A percentile compares a stretch with the other conserved stretches of the same genome.
phyloP scores from a whole-genome alignment of 2,888 invertebrate species.

The Alcis repandata region DNA sequence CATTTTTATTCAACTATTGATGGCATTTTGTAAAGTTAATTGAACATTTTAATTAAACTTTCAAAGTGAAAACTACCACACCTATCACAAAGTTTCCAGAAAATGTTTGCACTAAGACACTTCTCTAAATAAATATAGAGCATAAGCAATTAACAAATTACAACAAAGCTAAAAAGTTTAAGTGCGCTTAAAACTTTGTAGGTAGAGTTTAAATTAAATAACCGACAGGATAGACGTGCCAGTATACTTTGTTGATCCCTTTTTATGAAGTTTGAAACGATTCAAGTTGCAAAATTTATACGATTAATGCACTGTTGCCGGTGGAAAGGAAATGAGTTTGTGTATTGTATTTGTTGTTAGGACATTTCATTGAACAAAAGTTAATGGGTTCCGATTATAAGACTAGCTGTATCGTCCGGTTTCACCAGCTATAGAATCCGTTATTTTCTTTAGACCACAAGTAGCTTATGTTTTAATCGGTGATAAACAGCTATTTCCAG shows the following conservation, averaged over 20 bases:
- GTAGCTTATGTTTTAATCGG: no score
- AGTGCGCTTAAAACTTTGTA: neutral
- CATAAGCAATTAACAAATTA: neutral
- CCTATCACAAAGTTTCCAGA: no score
- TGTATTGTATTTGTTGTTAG: neutral
- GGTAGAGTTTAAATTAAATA: conserved; percentile 1
- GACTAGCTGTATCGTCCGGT: no score
- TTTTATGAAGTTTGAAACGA: conserved; percentile 43
- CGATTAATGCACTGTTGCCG: neutral
- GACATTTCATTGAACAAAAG: neutral
- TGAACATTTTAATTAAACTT: no score
- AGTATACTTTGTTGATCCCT: conserved; percentile 5
- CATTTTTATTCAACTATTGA: no score
- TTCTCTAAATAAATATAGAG: neutral
- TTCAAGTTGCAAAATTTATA: conserved; percentile 17
- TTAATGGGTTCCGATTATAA: no score
- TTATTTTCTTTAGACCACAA: no score
- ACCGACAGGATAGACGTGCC: neutral
- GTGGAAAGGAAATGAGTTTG: neutral
- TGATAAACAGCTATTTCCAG: no score
- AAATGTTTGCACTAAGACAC: neutral
- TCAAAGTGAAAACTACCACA: no score
- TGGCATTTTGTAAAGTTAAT: no score
- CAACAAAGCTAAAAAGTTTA: neutral
- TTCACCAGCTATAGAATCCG: no score